Evolutionary conservation across 2,888 invertebrate genomes (phyloP).

Genomic region (Orthosia gothica): DNA sequence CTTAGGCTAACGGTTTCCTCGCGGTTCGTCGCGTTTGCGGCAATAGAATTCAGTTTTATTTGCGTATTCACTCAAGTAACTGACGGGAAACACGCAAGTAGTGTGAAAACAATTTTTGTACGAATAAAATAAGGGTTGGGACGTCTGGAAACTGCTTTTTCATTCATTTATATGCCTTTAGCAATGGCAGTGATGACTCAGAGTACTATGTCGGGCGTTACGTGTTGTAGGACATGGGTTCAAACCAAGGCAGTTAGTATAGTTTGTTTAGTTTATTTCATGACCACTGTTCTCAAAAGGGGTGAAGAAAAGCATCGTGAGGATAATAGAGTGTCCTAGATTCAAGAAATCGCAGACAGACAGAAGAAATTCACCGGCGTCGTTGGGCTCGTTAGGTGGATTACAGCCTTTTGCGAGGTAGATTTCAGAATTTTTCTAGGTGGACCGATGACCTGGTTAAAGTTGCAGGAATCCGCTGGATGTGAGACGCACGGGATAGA

Average conservation of each 20-base stretch:
- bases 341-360: too few relatives aligned
- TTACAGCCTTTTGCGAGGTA: not conserved
- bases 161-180: not conserved
- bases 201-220: not conserved
- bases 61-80: constrained; percentile 60
- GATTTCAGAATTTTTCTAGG: too few relatives aligned
- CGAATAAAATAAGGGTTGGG: constrained; percentile 8
- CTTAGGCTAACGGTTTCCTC: constrained; percentile 30
- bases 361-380: too few relatives aligned
- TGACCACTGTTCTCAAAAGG: too few relatives aligned
- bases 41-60: constrained; percentile 56
- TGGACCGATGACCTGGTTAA: too few relatives aligned
- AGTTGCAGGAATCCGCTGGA: too few relatives aligned
- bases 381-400: not conserved
- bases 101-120: constrained; percentile 40
- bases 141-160: not conserved
- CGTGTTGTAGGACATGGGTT: not conserved
- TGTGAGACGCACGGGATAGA: too few relatives aligned
- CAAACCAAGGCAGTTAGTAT: not conserved
- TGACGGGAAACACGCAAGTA: constrained; percentile 38
- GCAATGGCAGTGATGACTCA: not conserved
- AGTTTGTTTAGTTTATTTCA: too few relatives aligned
- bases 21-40: constrained; percentile 67
- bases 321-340: too few relatives aligned
- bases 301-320: too few relatives aligned